Evolutionary conservation across 2,888 invertebrate species (phyloP).

Genomic region (Ganaspis brasiliensis): DNA sequence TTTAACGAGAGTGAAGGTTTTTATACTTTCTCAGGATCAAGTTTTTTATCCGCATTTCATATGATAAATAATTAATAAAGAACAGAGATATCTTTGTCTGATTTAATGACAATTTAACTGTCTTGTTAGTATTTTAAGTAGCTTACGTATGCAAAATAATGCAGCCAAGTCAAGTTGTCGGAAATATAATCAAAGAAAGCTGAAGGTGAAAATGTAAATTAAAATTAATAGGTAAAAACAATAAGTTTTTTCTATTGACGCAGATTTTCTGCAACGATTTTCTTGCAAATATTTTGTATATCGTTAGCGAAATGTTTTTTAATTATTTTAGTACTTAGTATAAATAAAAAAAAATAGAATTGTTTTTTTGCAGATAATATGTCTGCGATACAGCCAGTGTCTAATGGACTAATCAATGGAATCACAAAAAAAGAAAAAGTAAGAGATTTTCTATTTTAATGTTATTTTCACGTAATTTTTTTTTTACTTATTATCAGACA

Average conservation of each 20-base stretch:
- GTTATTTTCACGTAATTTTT: not conserved
- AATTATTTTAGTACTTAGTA: not conserved
- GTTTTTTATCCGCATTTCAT: conserved; percentile 2
- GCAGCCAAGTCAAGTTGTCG: conserved; percentile 11
- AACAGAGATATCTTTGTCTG: not conserved
- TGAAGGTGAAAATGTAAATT: too few species aligned
- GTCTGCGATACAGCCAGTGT: conserved; percentile 69
- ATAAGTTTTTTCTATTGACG: too few species aligned
- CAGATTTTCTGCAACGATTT: too few species aligned
- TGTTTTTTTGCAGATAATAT: conserved; percentile 71
- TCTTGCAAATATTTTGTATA: too few species aligned
- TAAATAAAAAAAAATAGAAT: conserved; percentile 21
- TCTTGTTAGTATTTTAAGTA: conserved; percentile 12
- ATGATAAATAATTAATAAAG: conserved; percentile 10
- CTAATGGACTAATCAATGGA: conserved; percentile 71
- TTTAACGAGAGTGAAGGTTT: conserved; percentile 19
- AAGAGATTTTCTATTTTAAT: conserved; percentile 14
- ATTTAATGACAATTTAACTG: conserved; percentile 8
- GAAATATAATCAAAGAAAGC: conserved; percentile 14
- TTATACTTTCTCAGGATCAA: conserved; percentile 22
- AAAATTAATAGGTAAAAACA: too few species aligned
- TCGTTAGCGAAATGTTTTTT: not conserved
- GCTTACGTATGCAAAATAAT: conserved; percentile 21
- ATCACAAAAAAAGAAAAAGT: conserved; percentile 71
- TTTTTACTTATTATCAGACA: not conserved